Evolutionary conservation across 2,797 vertebrate genomes (phyloP).

Genomic region (Galagoides demidoff): DNA sequence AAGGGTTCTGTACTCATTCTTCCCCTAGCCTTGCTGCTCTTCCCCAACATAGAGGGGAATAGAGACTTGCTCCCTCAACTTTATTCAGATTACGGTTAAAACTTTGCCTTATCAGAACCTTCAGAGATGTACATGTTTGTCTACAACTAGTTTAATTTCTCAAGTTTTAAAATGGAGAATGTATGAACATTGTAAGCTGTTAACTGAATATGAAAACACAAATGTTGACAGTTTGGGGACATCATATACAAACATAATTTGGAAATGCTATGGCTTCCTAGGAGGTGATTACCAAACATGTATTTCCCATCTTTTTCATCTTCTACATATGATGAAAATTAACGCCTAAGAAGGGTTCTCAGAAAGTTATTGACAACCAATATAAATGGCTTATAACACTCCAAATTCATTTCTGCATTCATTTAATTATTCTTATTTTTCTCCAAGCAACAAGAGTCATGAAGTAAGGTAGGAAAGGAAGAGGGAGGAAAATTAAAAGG

Average conservation of each 20-base stretch:
- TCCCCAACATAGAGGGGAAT: background rate
- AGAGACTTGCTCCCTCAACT: background rate
- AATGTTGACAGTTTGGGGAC: background rate
- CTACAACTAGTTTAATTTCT: background rate
- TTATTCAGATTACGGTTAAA: background rate
- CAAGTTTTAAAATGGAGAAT: constrained; percentile 40
- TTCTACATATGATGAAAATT: background rate
- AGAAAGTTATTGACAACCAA: background rate
- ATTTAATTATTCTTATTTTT: background rate
- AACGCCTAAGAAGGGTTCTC: background rate
- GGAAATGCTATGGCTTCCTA: background rate
- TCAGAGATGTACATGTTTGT: background rate
- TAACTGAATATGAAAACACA: constrained; percentile 34
- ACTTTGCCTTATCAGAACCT: background rate
- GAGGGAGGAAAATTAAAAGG: background rate
- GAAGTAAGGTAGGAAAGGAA: background rate
- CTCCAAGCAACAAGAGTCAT: background rate
- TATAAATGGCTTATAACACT: background rate
- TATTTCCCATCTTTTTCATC: background rate
- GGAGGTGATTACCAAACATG: background rate
- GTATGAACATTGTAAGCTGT: background rate
- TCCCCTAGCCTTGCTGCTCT: background rate
- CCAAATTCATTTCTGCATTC: background rate
- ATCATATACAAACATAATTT: background rate
- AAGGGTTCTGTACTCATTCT: background rate